These are phyloP conservation scores for Heteromurus nitidus DNA, from an alignment of 2,888 invertebrate genomes.

Conservation along the genomic window DNA sequence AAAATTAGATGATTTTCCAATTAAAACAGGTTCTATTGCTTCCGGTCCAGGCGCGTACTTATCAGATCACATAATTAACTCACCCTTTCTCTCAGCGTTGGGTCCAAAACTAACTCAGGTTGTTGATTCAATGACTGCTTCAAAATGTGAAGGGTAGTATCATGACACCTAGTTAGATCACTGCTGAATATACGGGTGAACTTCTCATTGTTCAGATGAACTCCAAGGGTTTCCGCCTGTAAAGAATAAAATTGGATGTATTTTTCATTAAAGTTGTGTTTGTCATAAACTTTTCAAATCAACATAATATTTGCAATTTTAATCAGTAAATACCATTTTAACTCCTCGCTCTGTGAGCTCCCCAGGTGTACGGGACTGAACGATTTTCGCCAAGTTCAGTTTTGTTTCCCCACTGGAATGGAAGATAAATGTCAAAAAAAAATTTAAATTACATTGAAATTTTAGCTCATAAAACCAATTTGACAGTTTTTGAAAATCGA, in stretches of 20 bases:
- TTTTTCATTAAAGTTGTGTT: too few species aligned
- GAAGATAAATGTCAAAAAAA: too few species aligned
- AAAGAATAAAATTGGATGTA: too few species aligned
- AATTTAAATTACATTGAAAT: too few species aligned
- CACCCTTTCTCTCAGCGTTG: constrained; percentile 63
- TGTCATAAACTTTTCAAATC: too few species aligned
- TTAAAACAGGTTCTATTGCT: too few species aligned
- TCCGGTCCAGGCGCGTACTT: too few species aligned
- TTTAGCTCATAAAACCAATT: too few species aligned
- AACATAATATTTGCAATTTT: too few species aligned
- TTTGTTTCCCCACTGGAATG: constrained; percentile 68
- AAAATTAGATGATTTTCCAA: too few species aligned
- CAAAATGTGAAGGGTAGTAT: constrained; percentile 66
- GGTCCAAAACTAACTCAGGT: constrained; percentile 57
- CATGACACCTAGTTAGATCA: constrained; percentile 68
- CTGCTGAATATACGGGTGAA: constrained; percentile 66
- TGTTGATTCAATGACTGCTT: constrained; percentile 47
- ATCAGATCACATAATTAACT: too few species aligned
- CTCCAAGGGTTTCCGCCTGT: constrained; percentile 64
- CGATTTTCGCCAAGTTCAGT: constrained; percentile 64
- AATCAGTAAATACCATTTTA: constrained; percentile 63
- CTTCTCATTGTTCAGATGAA: constrained; percentile 53
- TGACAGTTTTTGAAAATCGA: too few species aligned
- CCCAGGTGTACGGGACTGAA: constrained; percentile 66
- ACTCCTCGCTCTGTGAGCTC: constrained; percentile 64